Base-by-base conservation (phyloP, 2,888 invertebrate species). In the Platycheirus albimanus region DNA sequence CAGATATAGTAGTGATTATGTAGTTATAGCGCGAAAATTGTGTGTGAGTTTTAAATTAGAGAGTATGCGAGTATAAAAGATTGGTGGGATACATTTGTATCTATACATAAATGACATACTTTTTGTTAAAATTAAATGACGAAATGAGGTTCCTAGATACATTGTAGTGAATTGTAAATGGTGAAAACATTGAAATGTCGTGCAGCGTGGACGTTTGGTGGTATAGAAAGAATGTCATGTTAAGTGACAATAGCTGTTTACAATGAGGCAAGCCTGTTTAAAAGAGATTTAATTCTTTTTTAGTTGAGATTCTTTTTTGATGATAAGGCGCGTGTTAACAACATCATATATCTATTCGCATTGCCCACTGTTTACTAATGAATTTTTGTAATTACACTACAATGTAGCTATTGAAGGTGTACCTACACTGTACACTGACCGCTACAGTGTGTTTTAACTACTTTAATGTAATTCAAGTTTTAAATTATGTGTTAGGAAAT, bases 171-270 rank as follows among this genome's bases (percentile, higher is more conserved):
- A 66, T 56, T 58, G 30, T 33, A 13, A 63, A 67, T 38, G 15
- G 61, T 33, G 56, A 75, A 72, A 74, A 64, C 75, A 64, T 45
- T 51, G 58, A 52, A 66, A 75, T 80, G 33, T 51, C 75, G 75
- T 80, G 78, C 70, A 64, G 17, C 30, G n/a, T n/a, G n/a, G n/a
- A n/a, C n/a, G n/a, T n/a, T n/a, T 33, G 30, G 36, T 33, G 30
- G 43, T 20, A 5, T 0, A 30, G n/a, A 54, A 67, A 51, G 24
- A 67, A 78, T 74, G 67, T 64, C 69, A 58, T 69, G 69, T 56
- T 74, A 83, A 78, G 72, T 74, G 83, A 74, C 69, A 83, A 80
- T 78, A 67, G 72, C 11, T 79, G 67, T 69, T 41, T 15, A 72
- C 72, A 77, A 70, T 76, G 63, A 41, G 56, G 38, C 15, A 52